Evolutionary conservation across 2,888 invertebrate species (phyloP), one percentile per base, ranked within the genome.

Genomic region (Syrista parreyssii): DNA sequence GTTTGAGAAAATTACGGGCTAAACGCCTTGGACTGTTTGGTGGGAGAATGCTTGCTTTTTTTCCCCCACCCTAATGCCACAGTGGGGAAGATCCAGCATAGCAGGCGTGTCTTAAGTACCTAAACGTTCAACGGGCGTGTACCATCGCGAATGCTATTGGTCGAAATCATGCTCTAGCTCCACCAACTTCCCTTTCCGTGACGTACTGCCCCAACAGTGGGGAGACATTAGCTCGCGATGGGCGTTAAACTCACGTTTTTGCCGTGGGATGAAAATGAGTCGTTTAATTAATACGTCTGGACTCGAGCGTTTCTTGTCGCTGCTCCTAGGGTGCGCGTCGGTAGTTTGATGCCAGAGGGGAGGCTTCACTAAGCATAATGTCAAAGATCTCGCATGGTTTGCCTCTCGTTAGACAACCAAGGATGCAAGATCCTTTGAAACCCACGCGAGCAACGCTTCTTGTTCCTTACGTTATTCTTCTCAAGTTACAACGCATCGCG

Each of bases 281-380:
- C 90, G 88, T 91, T 91, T 91, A 91, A 91, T 91, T 91, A 91
- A 91, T 91, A 91, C 88, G 90, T 91, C 90, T 91, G 89, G 86
- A 84, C 79, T 80, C 80, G 82, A 85, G 85, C 84, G 85, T 84
- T 86, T 83, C 85, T 82, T 82, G 82, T 84, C 84, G 82, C 81
- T 73, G 75, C 68, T 55, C 36, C 71, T 12, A 71, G 71, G 71
- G 71, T 71, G 71, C 32, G 71, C 55, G 55, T 55, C 55, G 55
- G 55, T 55, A 55, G 55, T 55, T 55, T 55, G 2, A 55, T 55
- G 23, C 55, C 23, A 55, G 55, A 55, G 23, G 55, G 55, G 55
- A 23, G 55, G 55, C 23, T 55, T 55, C 9, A 9, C 55, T 9
- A 55, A 55, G 55, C 23, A 23, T 55, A 55, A 55, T 55, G 55